Evolutionary conservation across 1,140 invertebrate species (phyloP).

Genomic region (Caenorhabditis inopinata): DNA sequence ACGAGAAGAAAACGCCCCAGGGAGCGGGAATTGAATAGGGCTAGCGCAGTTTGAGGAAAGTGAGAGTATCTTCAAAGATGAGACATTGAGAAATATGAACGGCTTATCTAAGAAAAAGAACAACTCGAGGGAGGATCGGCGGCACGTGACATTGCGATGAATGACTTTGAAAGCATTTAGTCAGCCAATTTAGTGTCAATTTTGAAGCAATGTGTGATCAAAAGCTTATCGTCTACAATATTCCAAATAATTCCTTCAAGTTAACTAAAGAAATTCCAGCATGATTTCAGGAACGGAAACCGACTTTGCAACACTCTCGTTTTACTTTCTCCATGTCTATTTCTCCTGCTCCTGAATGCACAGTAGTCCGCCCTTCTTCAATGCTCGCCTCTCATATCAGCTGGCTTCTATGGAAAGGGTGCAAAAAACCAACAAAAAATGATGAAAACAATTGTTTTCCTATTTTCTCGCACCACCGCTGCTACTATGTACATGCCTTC

Average conservation of each 20-base stretch:
- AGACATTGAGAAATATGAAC: conserved; percentile 31
- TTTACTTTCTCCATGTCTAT: neutral
- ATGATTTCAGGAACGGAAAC: conserved; percentile 5
- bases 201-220: no score
- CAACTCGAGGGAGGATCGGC: no score
- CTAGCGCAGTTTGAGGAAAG: conserved; percentile 4
- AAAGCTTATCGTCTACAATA: no score
- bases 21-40: conserved; percentile 29
- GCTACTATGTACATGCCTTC: neutral
- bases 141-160: no score
- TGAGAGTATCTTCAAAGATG: neutral
- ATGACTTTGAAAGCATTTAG: no score
- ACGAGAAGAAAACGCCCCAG: neutral
- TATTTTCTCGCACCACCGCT: neutral
- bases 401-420: neutral
- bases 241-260: no score
- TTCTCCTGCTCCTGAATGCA: neutral
- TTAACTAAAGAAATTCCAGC: no score
- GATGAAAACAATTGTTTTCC: neutral
- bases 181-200: no score
- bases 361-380: neutral
- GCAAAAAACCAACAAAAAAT: neutral
- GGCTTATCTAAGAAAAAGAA: conserved; percentile 19
- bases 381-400: neutral
- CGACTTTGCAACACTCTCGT: neutral